Evolutionary conservation across 2,113 vertebrate genomes (phyloP).

Genomic region (Salvelinus alpinus): DNA sequence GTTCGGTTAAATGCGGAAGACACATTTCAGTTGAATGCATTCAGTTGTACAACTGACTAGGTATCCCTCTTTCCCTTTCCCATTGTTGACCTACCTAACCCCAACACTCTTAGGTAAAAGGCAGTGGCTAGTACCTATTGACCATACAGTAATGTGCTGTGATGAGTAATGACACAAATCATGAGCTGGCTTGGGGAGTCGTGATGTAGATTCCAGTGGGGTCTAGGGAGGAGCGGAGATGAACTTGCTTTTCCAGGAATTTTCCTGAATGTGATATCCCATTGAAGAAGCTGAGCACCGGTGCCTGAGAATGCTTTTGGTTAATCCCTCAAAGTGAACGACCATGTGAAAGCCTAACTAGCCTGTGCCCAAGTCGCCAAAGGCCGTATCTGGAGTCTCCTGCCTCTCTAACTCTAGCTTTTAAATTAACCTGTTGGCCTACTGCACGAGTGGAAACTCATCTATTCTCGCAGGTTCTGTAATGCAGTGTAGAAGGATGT

Average conservation of each 20-base stretch:
- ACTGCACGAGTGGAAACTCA: background rate
- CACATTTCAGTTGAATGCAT: too few relatives aligned
- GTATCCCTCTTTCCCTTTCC: too few relatives aligned
- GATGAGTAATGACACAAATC: background rate
- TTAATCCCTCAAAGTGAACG: background rate
- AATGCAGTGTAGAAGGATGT: background rate
- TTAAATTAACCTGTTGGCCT: background rate
- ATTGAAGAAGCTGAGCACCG: background rate
- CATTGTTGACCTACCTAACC: too few relatives aligned
- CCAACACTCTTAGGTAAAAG: too few relatives aligned
- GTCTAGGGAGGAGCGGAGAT: background rate
- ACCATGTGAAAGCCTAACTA: background rate
- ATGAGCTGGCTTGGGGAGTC: background rate
- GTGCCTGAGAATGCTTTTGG: background rate
- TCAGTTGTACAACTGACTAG: too few relatives aligned
- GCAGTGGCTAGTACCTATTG: too few relatives aligned
- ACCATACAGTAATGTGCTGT: background rate
- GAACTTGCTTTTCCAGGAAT: background rate
- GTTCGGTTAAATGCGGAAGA: too few relatives aligned
- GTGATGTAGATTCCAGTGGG: background rate
- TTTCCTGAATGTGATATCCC: background rate
- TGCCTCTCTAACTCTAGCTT: background rate
- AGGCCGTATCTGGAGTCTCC: background rate
- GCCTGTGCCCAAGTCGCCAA: background rate
- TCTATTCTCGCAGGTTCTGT: background rate